Evolutionary conservation across 2,797 vertebrate species (phyloP).

Genomic region (Salarias fasciatus): DNA sequence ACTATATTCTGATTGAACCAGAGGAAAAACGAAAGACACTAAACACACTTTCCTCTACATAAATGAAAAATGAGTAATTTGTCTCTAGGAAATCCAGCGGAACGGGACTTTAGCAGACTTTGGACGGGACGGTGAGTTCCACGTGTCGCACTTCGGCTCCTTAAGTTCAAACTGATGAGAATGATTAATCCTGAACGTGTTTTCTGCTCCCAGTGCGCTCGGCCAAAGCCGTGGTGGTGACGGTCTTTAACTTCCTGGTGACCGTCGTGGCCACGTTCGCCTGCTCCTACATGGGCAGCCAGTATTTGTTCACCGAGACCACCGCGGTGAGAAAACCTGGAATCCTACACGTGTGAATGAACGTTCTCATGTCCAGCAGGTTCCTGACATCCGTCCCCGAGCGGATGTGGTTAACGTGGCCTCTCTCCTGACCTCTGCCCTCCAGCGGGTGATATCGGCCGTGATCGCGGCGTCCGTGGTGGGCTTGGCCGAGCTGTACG

Average conservation of each 20-base stretch:
- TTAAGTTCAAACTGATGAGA: too few relatives aligned
- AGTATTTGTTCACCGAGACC: conserved; percentile 91
- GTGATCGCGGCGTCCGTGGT: conserved; percentile 94
- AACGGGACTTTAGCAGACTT: conserved; percentile 86
- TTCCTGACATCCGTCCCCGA: too few relatives aligned
- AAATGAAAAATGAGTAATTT: conserved; percentile 18
- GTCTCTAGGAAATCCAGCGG: conserved; percentile 78
- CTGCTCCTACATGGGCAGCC: conserved; percentile 94
- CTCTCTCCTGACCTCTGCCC: conserved; percentile 2
- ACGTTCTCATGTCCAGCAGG: too few relatives aligned
- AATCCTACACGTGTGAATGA: too few relatives aligned
- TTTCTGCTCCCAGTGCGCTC: conserved; percentile 85
- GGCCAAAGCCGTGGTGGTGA: conserved; percentile 87
- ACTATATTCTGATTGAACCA: too few relatives aligned
- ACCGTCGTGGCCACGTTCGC: conserved; percentile 92
- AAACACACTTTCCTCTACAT: too few relatives aligned
- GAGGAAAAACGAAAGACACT: too few relatives aligned
- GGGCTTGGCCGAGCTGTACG: conserved; percentile 94
- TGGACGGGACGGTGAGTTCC: conserved; percentile 88
- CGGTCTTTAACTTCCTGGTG: conserved; percentile 95
- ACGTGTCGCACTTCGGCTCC: too few relatives aligned
- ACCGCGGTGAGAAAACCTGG: conserved; percentile 92
- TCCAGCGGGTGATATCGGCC: conserved; percentile 85
- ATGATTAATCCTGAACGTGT: not conserved
- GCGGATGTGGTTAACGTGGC: too few relatives aligned